phyloP scores from a whole-genome alignment of 2,797 vertebrate genomes.

The Acropternis orthonyx region DNA sequence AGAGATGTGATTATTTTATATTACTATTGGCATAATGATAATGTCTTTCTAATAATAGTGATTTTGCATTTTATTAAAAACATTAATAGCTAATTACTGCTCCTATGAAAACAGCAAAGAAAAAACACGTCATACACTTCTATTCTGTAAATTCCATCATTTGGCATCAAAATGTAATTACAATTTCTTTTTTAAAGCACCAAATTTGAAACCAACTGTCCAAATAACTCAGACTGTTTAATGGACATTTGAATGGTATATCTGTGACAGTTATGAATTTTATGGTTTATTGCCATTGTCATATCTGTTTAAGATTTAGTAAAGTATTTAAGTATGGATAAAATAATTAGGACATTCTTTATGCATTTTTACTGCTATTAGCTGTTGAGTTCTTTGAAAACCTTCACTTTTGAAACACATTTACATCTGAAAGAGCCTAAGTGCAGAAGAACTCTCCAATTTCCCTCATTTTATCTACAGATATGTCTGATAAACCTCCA shows the following conservation, averaged over 20 bases:
- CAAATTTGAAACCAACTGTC: not conserved
- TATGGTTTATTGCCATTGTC: not conserved
- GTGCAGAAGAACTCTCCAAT: not conserved
- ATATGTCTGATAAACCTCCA: not conserved
- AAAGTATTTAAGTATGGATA: not conserved
- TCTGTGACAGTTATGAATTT: not conserved
- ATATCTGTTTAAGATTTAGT: not conserved
- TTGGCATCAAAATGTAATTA: not conserved
- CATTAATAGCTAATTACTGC: constrained; percentile 37
- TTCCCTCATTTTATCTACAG: not conserved
- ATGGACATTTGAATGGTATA: not conserved
- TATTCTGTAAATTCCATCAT: constrained; percentile 5
- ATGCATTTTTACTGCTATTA: not conserved
- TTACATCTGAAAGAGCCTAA: not conserved
- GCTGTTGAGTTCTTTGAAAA: not conserved
- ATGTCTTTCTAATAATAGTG: constrained; percentile 60
- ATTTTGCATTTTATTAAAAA: constrained; percentile 67
- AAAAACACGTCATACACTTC: not conserved
- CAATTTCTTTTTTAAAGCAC: not conserved
- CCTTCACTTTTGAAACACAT: not conserved
- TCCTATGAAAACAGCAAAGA: constrained; percentile 22
- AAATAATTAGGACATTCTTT: not conserved
- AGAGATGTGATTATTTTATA: constrained; percentile 57
- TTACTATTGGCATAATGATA: constrained; percentile 65
- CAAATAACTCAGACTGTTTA: not conserved